A percentile compares a stretch with the other conserved stretches of the same genome.
These are phyloP conservation scores for Mesorhabditis sp. DNA, from an alignment of 2,888 invertebrate genomes.

Conservation along the genomic window DNA sequence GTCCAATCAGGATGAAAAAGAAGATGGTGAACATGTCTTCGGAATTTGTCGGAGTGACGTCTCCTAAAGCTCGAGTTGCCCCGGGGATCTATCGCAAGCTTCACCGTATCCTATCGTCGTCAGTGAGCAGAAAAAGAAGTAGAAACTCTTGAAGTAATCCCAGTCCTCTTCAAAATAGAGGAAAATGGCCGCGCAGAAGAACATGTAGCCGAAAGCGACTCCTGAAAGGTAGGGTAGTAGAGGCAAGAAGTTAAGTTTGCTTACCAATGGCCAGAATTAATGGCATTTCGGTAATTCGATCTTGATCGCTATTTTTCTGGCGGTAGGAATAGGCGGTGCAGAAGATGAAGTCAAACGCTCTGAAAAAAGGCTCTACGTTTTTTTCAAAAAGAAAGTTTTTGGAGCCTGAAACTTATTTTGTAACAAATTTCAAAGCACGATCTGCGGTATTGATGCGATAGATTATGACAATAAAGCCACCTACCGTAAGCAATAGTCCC, in stretches of 20 bases:
- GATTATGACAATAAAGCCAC: not conserved
- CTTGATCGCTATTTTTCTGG: slow-evolving; percentile 30
- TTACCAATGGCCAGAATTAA: slow-evolving; percentile 47
- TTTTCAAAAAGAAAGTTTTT: no score
- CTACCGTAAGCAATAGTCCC: slow-evolving; percentile 31
- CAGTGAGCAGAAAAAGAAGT: slow-evolving; percentile 56
- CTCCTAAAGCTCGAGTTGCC: slow-evolving; percentile 33
- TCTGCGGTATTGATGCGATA: no score
- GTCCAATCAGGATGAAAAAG: slow-evolving; percentile 54
- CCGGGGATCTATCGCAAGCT: not conserved
- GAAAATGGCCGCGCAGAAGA: slow-evolving; percentile 57
- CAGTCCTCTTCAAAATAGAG: slow-evolving; percentile 54
- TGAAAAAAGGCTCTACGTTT: not conserved
- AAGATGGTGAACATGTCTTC: slow-evolving; percentile 57
- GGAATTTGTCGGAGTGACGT: slow-evolving; percentile 55
- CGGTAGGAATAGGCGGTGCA: slow-evolving; percentile 29
- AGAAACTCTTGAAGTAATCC: slow-evolving; percentile 58
- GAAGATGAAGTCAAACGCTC: slow-evolving; percentile 14
- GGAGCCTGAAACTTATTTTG: no score
- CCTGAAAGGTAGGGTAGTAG: slow-evolving; percentile 19
- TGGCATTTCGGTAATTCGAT: slow-evolving; percentile 46
- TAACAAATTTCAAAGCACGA: no score
- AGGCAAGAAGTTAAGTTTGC: slow-evolving; percentile 15
- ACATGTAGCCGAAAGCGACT: slow-evolving; percentile 56
- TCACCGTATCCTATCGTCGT: slow-evolving; percentile 57